Evolutionary conservation across 1,140 invertebrate genomes (phyloP).

Genomic region (Paraescarpia echinospica): DNA sequence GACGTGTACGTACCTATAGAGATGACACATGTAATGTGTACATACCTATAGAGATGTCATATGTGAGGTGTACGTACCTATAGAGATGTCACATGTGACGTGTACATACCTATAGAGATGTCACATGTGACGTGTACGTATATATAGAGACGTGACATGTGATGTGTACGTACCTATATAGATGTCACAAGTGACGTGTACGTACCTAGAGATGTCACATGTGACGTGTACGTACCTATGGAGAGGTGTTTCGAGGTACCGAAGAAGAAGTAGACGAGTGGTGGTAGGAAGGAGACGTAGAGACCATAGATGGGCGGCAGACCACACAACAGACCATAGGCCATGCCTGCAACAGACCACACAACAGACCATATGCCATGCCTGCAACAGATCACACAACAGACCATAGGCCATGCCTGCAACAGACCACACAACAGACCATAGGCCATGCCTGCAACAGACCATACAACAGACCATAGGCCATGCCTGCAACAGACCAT

Average conservation of each 20-base stretch:
- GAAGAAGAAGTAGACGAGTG: conserved; percentile 59
- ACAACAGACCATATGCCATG: neutral
- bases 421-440: too few species aligned
- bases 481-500: neutral
- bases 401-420: neutral
- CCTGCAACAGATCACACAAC: too few species aligned
- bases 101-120: too few species aligned
- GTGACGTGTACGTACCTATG: conserved; percentile 43
- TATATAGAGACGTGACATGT: neutral
- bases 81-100: too few species aligned
- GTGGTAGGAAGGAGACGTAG: conserved; percentile 59
- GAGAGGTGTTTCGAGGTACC: conserved; percentile 59
- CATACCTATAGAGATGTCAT: too few species aligned
- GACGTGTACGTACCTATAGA: too few species aligned
- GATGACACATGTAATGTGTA: too few species aligned
- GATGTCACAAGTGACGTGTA: neutral
- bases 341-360: conserved; percentile 50
- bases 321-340: conserved; percentile 54
- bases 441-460: too few species aligned
- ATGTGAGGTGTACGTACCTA: too few species aligned
- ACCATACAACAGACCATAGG: conserved; percentile 31
- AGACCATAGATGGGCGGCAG: conserved; percentile 57
- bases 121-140: too few species aligned
- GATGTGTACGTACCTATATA: too few species aligned
- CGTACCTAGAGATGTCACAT: neutral